Evolutionary conservation across 2,888 invertebrate genomes (phyloP).

Genomic region (Seira ritae): DNA sequence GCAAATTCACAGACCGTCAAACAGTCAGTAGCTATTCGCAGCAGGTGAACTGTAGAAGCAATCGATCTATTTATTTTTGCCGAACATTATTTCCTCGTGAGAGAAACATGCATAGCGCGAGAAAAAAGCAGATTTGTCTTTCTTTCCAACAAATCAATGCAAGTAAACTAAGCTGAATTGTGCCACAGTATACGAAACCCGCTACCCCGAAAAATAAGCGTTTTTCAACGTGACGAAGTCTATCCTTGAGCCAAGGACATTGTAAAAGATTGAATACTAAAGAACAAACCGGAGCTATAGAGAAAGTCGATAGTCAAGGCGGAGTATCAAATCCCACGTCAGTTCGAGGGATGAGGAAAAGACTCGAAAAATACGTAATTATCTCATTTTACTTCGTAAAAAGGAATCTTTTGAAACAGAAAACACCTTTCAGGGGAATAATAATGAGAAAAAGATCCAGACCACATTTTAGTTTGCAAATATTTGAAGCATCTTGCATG

Average conservation of each 20-base stretch:
- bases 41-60: no score
- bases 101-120: no score
- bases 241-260: slow-evolving; percentile 49
- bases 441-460: no score
- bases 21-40: slow-evolving; percentile 43
- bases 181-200: slow-evolving; percentile 34
- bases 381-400: no score
- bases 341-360: slow-evolving; percentile 42
- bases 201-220: slow-evolving; percentile 58
- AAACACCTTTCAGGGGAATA: no score
- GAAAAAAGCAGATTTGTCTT: no score
- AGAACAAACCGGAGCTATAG: slow-evolving; percentile 48
- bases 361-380: no score
- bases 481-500: no score
- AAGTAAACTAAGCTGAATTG: slow-evolving; percentile 27
- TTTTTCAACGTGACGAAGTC: slow-evolving; percentile 57
- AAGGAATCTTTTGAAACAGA: no score
- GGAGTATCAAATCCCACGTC: slow-evolving; percentile 48
- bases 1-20: slow-evolving; percentile 68
- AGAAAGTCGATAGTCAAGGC: slow-evolving; percentile 40
- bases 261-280: slow-evolving; percentile 48
- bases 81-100: no score
- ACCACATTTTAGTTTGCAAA: no score
- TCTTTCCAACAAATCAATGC: slow-evolving; percentile 12
- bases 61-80: no score